These are phyloP conservation scores for human DNA, from an alignment of 2,113 vertebrate genomes.

Conservation along the genomic window GRCh38 chrX:86923001-86923500, in stretches of 20 bases:
- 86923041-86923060: background rate
- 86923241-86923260: background rate
- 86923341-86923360: background rate
- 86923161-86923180: background rate
- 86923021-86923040: background rate
- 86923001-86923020: background rate
- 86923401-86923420: background rate
- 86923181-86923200: background rate
- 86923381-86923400: background rate
- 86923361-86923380: background rate
- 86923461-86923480: background rate
- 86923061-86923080: background rate
- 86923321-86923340: background rate
- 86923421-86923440: background rate
- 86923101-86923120: background rate
- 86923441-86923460: background rate
- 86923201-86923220: background rate
- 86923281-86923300: background rate
- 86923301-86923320: background rate
- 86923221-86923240: background rate
- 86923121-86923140: background rate
- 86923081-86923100: background rate
- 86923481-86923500: background rate
- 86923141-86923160: background rate
- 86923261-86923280: background rate